Base-by-base conservation (phyloP, 2,888 invertebrate genomes). In the Hydriomena furcata region DNA sequence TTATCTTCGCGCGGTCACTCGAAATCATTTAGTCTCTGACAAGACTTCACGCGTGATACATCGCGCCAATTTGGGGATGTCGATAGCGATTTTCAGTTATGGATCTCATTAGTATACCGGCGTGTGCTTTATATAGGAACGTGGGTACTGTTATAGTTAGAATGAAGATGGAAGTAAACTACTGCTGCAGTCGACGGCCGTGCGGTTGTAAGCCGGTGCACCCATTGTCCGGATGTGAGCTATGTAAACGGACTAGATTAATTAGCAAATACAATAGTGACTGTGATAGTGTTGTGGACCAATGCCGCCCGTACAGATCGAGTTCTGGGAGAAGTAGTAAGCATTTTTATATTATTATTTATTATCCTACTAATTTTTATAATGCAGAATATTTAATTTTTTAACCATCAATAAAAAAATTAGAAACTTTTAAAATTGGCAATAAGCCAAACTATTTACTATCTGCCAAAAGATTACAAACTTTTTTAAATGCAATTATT, bases 1-100 rank as follows among this genome's bases (percentile, higher is more conserved):
- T 87, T 89, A 89, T 86, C 82, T 82, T 68, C 79, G 82, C 79
- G 79, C 84, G 77, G 79, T 76, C 79, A 80, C 76, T 75, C 79
- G 70, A 75, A 77, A 76, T 76, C 78, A 83, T 84, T 89, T 86
- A 90, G 89, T 89, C 82, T 82, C 79, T 78, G 74, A 80, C 76
- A 79, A 79, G 86, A 76, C 84, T 80, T 83, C 75, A 82, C 75
- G 82, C 84, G 86, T 75, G 82, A 71, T 75, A 83, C 85, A 82
- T 73, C 82, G 68, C 71, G 70, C 66, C 66, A 67, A 76, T 83
- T 84, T 81, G 73, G 85, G 85, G 74, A 83, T 88, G 87, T 71
- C 73, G 73, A 63, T 71, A 69, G 73, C 72, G 73, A 81, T 80
- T 78, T 75, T 62, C 61, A 61, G 79, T 72, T 71, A 87, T 87